These are phyloP conservation scores for Channa striata DNA, from an alignment of 2,797 vertebrate species.

Conservation along the genomic window DNA sequence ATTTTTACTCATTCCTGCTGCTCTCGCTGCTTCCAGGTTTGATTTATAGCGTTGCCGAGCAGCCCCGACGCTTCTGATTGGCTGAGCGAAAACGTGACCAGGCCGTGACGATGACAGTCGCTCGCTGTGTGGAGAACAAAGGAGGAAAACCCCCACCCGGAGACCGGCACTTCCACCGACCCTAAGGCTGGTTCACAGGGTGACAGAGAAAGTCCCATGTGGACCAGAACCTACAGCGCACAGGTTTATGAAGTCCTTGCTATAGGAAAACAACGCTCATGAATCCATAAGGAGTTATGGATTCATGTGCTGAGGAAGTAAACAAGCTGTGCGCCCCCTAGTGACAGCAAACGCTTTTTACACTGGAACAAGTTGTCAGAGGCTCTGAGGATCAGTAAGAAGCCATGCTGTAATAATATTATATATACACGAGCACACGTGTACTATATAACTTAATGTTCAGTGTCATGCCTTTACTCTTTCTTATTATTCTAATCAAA, in stretches of 20 bases:
- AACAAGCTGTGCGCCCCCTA: constrained; percentile 27
- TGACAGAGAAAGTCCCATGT: not conserved
- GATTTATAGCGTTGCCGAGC: constrained; percentile 55
- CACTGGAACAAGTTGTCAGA: not conserved
- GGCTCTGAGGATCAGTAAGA: too few species aligned
- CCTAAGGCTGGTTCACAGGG: not conserved
- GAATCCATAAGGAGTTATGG: too few species aligned
- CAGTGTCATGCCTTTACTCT: too few species aligned
- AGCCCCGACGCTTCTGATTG: constrained; percentile 73
- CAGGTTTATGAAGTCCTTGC: too few species aligned
- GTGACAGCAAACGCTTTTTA: not conserved
- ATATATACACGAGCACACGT: too few species aligned
- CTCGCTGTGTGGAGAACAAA: constrained; percentile 6
- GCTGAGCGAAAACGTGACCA: constrained; percentile 62
- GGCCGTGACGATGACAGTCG: constrained; percentile 39
- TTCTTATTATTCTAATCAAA: too few species aligned
- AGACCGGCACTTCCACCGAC: too few species aligned
- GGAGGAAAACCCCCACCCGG: not conserved
- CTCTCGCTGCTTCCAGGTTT: rapidly evolving
- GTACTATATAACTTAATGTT: too few species aligned
- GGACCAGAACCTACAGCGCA: too few species aligned
- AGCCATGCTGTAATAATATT: too few species aligned
- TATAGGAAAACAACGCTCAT: too few species aligned
- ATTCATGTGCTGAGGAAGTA: not conserved
- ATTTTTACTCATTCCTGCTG: constrained; percentile 70